Conservation (phyloP, 1,140 invertebrate species). For the Drosophila orosa region DNA sequence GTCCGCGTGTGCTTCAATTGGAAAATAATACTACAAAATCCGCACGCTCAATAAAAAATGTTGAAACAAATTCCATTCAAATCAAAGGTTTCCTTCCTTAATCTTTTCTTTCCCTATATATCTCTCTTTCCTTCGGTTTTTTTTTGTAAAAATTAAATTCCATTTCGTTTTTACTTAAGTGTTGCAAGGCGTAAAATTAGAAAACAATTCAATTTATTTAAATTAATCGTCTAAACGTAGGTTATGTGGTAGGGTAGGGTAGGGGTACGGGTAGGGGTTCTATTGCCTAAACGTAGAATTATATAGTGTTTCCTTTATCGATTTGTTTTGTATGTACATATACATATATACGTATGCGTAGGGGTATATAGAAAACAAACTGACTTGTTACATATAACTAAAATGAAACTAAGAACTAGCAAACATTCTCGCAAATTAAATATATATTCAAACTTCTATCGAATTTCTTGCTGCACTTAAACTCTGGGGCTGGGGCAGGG, state of each 20-base stretch:
- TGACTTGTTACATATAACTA: conserved; percentile 68
- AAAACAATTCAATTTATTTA: conserved; percentile 82
- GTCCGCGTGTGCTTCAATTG: conserved; percentile 48
- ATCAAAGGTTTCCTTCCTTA: conserved; percentile 18
- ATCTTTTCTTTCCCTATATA: neutral
- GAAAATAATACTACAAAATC: conserved; percentile 79
- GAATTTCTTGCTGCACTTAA: conserved; percentile 15
- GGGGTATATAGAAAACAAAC: conserved; percentile 67
- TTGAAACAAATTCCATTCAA: conserved; percentile 54
- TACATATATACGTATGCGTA: conserved; percentile 47
- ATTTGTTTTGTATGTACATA: conserved; percentile 69
- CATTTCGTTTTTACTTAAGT: conserved; percentile 58
- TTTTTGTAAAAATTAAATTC: conserved; percentile 53
- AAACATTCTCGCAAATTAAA: conserved; percentile 58
- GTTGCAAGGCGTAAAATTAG: conserved; percentile 78
- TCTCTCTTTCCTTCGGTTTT: neutral
- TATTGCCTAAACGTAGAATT: conserved; percentile 53
- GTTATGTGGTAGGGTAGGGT: conserved; percentile 32
- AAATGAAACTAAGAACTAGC: conserved; percentile 73
- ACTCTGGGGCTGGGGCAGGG: conserved; percentile 33
- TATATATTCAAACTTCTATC: conserved; percentile 22
- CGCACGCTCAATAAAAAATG: conserved; percentile 51
- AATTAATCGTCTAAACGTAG: conserved; percentile 62
- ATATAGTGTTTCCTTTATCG: conserved; percentile 33
- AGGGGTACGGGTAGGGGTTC: neutral